Base-by-base conservation (phyloP, 2,888 invertebrate species). In the Phalangium opilio region DNA sequence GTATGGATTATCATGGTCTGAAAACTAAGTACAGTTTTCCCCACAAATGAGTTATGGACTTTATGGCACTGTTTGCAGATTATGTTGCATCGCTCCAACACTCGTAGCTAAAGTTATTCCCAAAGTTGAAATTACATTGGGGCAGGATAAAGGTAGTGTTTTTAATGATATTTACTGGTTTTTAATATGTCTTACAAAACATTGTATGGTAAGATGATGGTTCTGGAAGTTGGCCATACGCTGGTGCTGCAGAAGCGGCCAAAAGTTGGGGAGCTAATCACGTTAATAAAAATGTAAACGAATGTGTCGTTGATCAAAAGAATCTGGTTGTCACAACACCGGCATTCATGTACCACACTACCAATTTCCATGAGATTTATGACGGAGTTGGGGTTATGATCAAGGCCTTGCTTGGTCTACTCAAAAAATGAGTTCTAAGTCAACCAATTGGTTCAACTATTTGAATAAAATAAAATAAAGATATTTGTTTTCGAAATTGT, bases 1-100 rank as follows among this genome's bases (percentile, higher is more conserved):
- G n/a, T n/a, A n/a, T n/a, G n/a, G n/a, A n/a, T n/a, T n/a, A n/a
- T n/a, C n/a, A n/a, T n/a, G n/a, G n/a, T n/a, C n/a, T n/a, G n/a
- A n/a, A n/a, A n/a, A n/a, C n/a, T n/a, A n/a, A n/a, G n/a, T n/a
- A n/a, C n/a, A n/a, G n/a, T n/a, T n/a, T n/a, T n/a, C n/a, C n/a
- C n/a, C n/a, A n/a, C n/a, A n/a, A n/a, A n/a, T n/a, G n/a, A n/a
- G n/a, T n/a, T n/a, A n/a, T n/a, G n/a, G n/a, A n/a, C n/a, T n/a
- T n/a, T n/a, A n/a, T 27, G 27, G 27, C 27, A 27, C 8, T 27
- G 8, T 43, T 39, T 50, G 5, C 56, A 66, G 66, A 7, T 55
- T 72, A 44, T 69, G 70, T 48, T 75, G 74, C 58, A 73, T 75
- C 48, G 65, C 74, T 3, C 70, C 73, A 10, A 65, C 69, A 5